A percentile compares a stretch with the other conserved stretches of the same genome.
These are phyloP conservation scores for Tetramorium alpestre DNA, from an alignment of 1,140 invertebrate species.

Conservation along the genomic window DNA sequence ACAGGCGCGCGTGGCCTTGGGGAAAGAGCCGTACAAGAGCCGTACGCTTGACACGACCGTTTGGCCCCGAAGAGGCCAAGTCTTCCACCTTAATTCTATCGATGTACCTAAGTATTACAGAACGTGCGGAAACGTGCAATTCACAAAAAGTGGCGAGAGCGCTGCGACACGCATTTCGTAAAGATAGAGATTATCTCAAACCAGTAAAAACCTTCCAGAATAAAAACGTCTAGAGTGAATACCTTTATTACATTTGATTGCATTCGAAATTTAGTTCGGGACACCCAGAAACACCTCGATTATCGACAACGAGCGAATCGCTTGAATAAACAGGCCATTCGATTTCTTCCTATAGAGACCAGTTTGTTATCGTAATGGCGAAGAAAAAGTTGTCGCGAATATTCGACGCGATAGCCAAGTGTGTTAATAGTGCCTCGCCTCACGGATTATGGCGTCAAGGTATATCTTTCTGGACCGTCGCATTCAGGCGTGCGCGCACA, in stretches of 20 bases:
- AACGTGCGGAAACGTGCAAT: not conserved
- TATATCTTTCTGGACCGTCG: slow-evolving; percentile 36
- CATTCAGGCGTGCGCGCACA: not conserved
- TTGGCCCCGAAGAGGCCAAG: slow-evolving; percentile 51
- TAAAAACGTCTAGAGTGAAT: not conserved
- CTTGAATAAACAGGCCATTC: not conserved
- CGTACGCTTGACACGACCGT: slow-evolving; percentile 50
- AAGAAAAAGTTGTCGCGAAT: not conserved
- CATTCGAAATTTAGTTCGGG: not conserved
- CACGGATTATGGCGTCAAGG: slow-evolving; percentile 25
- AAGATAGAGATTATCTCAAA: not conserved
- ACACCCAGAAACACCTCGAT: not conserved
- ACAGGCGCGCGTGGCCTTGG: slow-evolving; percentile 24
- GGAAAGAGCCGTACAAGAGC: not conserved
- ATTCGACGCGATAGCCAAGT: slow-evolving; percentile 30
- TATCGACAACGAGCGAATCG: not conserved
- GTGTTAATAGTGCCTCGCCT: slow-evolving; percentile 49
- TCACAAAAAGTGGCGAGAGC: not conserved
- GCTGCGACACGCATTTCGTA: not conserved
- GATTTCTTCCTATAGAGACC: not conserved
- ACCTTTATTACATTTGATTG: not conserved
- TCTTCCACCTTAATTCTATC: slow-evolving; percentile 1
- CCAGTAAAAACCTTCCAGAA: not conserved
- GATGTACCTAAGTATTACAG: not conserved
- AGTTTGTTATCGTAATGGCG: slow-evolving; percentile 24